Evolutionary conservation across 1,140 invertebrate species (phyloP), one percentile per base, ranked within the genome.

Genomic region (Bilobella aurantiaca): DNA sequence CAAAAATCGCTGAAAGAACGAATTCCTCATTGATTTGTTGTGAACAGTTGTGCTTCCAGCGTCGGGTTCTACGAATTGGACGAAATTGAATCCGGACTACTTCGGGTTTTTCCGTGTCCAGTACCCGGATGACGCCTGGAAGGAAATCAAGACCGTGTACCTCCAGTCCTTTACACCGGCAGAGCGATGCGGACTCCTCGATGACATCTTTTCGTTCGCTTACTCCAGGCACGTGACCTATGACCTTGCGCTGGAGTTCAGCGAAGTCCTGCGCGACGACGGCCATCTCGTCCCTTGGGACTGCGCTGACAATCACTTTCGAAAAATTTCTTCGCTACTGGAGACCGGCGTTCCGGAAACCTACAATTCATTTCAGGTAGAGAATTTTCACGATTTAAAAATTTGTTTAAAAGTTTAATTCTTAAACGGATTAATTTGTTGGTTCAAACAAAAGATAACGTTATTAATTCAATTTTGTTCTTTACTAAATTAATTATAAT

Each of bases 31-130:
- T n/a, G n/a, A n/a, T n/a, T n/a, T n/a, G n/a, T n/a, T n/a, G n/a
- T n/a, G n/a, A n/a, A n/a, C 30, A 63, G 62, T 56, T 23, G 27
- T 34, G 30, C n/a, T 30, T 57, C 16, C 34, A 12, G 8, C 53
- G 37, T 18, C 34, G n/a, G 18, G 21, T 30, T 23, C 60, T n/a
- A 28, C 62, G 28, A 34, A 62, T n/a, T 93, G 89, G 87, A 78
- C 93, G 1, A 95, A 95, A 79, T 83, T 95, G 34, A 96, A 96
- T 74, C 82, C 83, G 56, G 82, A 88, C 66, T 89, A 94, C 80
- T 81, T 87, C 16, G 92, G 92, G 0, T 96, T 88, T 74, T 96
- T 93, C 76, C 81, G 90, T 49, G 89, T 95, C 0, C 93, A 93
- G 75, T 96, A 96, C 32, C 16, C 60, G 27, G 12, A 21, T 1